phyloP scores from a whole-genome alignment of 30 jellyfish, hydroid and myxozoan genomes.

The Chrysaora quinquecirrha region DNA sequence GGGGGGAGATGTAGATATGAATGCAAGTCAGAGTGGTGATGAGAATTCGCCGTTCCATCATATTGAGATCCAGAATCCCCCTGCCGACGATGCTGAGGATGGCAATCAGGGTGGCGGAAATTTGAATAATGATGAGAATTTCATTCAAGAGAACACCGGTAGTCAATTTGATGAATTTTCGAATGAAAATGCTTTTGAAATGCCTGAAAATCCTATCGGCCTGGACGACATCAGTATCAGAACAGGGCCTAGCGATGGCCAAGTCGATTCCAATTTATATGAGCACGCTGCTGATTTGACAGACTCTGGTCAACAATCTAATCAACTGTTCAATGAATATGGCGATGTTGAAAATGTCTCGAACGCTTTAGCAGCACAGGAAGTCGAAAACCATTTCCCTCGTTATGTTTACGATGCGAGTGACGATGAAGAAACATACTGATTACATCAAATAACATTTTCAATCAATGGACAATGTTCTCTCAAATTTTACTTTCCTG shows the following conservation, averaged over 20 bases:
- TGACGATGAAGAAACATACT: constrained; percentile 66
- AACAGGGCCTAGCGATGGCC: background rate
- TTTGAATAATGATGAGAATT: background rate
- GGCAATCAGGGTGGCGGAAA: constrained; percentile 1
- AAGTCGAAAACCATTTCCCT: constrained; percentile 12
- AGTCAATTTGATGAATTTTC: background rate
- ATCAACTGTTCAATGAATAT: background rate
- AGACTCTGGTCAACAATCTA: background rate
- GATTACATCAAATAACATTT: too few species aligned
- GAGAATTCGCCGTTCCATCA: constrained; percentile 71
- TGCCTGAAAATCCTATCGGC: background rate
- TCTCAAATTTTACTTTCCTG: too few species aligned
- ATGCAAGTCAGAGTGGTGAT: constrained; percentile 21
- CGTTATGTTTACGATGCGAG: constrained; percentile 68
- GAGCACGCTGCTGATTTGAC: background rate
- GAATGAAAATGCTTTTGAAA: background rate
- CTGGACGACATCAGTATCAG: background rate
- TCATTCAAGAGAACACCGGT: background rate
- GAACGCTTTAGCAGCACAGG: constrained; percentile 12
- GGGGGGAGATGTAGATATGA: background rate
- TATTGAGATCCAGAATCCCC: constrained; percentile 26
- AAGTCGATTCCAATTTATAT: background rate
- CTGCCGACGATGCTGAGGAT: constrained; percentile 3
- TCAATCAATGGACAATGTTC: too few species aligned
- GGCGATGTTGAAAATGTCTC: background rate